Conservation (phyloP, 2,113 vertebrate genomes). For the Murina feae region DNA sequence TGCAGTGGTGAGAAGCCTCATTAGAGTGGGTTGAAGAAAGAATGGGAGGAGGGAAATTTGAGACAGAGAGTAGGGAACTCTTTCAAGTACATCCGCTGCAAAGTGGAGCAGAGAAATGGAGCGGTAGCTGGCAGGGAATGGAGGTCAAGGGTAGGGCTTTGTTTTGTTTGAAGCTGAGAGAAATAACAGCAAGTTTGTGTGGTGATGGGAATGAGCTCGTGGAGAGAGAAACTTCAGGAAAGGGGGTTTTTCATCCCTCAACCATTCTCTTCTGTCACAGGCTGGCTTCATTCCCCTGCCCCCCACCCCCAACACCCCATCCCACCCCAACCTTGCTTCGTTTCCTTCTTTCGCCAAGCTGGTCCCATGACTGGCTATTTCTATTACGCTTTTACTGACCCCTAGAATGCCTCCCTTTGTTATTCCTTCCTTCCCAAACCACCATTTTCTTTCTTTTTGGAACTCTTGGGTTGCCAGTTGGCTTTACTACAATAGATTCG, state of each 20-base stretch:
- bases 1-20: neutral
- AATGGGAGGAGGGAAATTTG: neutral
- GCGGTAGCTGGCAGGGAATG: neutral
- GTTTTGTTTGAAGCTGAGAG: neutral
- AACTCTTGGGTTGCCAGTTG: neutral
- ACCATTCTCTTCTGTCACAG: neutral
- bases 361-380: neutral
- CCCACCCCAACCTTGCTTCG: neutral
- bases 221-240: neutral
- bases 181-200: neutral
- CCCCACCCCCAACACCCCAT: too few species aligned
- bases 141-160: neutral
- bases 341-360: neutral
- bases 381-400: neutral
- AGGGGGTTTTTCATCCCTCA: neutral
- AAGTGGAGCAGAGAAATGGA: constrained; percentile 7
- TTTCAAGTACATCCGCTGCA: neutral
- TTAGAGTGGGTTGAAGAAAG: neutral
- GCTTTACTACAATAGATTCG: neutral
- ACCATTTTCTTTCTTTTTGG: constrained; percentile 8
- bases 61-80: neutral
- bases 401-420: neutral
- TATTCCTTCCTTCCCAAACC: neutral
- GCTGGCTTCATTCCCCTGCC: neutral
- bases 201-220: neutral